phyloP scores from a whole-genome alignment of 2,888 invertebrate species.

The Apodemia zela region DNA sequence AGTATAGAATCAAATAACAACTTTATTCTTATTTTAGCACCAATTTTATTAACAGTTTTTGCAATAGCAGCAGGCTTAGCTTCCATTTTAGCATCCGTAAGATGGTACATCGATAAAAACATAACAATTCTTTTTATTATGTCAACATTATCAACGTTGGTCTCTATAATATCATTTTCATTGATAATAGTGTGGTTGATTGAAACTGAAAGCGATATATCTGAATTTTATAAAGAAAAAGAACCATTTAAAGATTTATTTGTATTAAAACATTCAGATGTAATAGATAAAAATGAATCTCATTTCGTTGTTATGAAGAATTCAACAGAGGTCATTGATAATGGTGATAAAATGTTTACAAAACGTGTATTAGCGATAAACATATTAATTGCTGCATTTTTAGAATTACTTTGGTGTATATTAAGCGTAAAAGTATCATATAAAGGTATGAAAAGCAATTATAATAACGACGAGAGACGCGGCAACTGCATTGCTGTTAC shows the following conservation, averaged over 20 bases:
- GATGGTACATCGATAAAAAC: constrained; percentile 84
- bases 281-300: constrained; percentile 57
- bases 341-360: constrained; percentile 53
- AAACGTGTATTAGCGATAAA: constrained; percentile 78
- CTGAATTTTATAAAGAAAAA: constrained; percentile 65
- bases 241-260: constrained; percentile 59
- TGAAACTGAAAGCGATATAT: constrained; percentile 55
- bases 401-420: constrained; percentile 82
- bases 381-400: constrained; percentile 78
- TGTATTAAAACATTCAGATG: constrained; percentile 57
- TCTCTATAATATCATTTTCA: constrained; percentile 65
- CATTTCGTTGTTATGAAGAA: constrained; percentile 59
- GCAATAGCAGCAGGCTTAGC: constrained; percentile 73
- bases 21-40: constrained; percentile 67
- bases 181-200: constrained; percentile 67
- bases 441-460: constrained; percentile 81
- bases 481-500: constrained; percentile 76
- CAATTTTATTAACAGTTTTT: constrained; percentile 72
- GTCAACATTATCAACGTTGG: constrained; percentile 74
- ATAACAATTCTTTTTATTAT: constrained; percentile 82
- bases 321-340: constrained; percentile 38
- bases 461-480: constrained; percentile 74
- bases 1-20: constrained; percentile 34
- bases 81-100: constrained; percentile 81
- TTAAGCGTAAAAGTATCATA: constrained; percentile 81